Evolutionary conservation across 1,140 invertebrate species (phyloP), one percentile per base, ranked within the genome.

Genomic region (Euborellia annulipes): DNA sequence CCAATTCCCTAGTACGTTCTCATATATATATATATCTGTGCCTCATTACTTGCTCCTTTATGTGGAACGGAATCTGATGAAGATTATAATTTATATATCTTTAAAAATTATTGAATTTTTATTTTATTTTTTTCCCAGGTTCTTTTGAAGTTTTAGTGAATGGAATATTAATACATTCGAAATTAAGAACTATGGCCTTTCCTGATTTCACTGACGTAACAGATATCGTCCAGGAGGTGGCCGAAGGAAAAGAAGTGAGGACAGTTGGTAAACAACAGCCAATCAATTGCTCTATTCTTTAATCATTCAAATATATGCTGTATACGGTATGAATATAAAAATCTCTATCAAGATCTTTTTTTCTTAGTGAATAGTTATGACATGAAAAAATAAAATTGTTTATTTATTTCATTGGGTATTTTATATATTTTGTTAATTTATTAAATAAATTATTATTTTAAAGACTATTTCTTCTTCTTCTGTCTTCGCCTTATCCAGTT

Each of bases 21-120:
- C 8, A 57, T 20, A 19, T 46, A 32, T n/a, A 20, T n/a, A 17
- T n/a, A 23, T n/a, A 3, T 7, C 9, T 8, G 39, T 21, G 23
- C 54, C 58, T 65, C 82, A 79, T 76, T 63, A 85, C 75, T 66
- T 82, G 82, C 36, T 78, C 75, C 8, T 65, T 68, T 7, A 81
- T 75, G 48, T 65, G 66, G 59, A 75, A 75, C 6, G 66, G 46
- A 36, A 85, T 71, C 53, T 74, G 67, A 44, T 85, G 58, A 1
- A 86, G 69, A 55, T 83, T 76, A 50, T 87, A 87, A 41, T 19
- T 22, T 37, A 50, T 52, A 23, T 16, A 20, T 22, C 22, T 22
- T 18, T 39, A 16, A 38, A 34, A 30, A 36, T 43, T 47, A 38
- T 43, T 47, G 8, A 21, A 42, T 17, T 3, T 43, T 20, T 49